Conservation (phyloP, 1,140 invertebrate species). For the Drosophila tsacasi region DNA sequence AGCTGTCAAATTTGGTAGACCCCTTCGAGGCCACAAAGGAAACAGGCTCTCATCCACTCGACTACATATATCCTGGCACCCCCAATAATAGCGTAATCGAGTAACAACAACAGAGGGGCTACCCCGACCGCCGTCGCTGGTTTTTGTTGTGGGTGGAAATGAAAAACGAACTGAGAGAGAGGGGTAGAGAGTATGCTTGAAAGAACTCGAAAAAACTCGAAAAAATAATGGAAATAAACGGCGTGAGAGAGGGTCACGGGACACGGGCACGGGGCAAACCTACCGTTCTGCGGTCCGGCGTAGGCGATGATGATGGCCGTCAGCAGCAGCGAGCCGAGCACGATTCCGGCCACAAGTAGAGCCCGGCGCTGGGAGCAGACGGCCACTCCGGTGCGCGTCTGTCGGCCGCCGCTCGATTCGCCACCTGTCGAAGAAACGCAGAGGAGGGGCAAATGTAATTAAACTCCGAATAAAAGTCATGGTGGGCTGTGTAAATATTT, state of each 20-base stretch:
- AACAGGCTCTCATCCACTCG: constrained; percentile 17
- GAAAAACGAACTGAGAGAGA: constrained; percentile 42
- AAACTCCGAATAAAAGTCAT: constrained; percentile 43
- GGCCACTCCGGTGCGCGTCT: constrained; percentile 91
- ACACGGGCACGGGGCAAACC: constrained; percentile 60
- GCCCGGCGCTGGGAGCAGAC: constrained; percentile 95
- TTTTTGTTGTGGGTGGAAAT: constrained; percentile 35
- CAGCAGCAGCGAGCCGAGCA: constrained; percentile 92
- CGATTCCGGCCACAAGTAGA: constrained; percentile 91
- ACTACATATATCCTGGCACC: constrained; percentile 48
- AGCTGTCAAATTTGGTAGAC: constrained; percentile 26
- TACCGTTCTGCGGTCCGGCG: constrained; percentile 89
- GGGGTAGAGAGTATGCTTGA: constrained; percentile 22
- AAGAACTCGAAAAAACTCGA: constrained; percentile 36
- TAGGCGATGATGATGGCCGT: constrained; percentile 95
- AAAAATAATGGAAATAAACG: constrained; percentile 60
- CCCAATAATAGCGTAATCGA: constrained; percentile 42
- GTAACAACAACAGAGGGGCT: constrained; percentile 30
- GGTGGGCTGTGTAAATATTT: constrained; percentile 44
- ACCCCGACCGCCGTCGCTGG: not conserved
- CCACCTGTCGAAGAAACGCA: constrained; percentile 86
- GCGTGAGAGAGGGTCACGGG: constrained; percentile 20
- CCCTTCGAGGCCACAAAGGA: constrained; percentile 23
- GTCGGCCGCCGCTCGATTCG: constrained; percentile 91
- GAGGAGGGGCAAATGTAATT: constrained; percentile 62